Evolutionary conservation across 2,113 vertebrate species (phyloP).

Genomic region (Sus scrofa): T2T-Sscrofa CM000817.6:75543501-75544000

Average conservation of each 20-base stretch:
- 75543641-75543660: neutral
- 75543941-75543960: neutral
- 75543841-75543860: neutral
- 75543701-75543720: neutral
- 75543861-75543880: neutral
- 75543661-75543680: neutral
- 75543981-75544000: neutral
- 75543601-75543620: neutral
- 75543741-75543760: neutral
- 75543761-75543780: neutral
- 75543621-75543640: neutral
- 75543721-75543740: neutral
- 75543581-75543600: slow-evolving; percentile 1
- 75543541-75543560: slow-evolving; percentile 24
- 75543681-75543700: neutral
- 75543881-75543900: neutral
- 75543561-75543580: neutral
- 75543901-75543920: neutral
- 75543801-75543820: too few species aligned
- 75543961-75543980: neutral
- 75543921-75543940: neutral
- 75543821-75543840: neutral
- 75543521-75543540: neutral
- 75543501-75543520: neutral
- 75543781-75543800: too few species aligned